A percentile compares a stretch with the other conserved stretches of the same genome.
Conservation (phyloP, 1,140 invertebrate genomes). For the Diabrotica undecimpunctata region DNA sequence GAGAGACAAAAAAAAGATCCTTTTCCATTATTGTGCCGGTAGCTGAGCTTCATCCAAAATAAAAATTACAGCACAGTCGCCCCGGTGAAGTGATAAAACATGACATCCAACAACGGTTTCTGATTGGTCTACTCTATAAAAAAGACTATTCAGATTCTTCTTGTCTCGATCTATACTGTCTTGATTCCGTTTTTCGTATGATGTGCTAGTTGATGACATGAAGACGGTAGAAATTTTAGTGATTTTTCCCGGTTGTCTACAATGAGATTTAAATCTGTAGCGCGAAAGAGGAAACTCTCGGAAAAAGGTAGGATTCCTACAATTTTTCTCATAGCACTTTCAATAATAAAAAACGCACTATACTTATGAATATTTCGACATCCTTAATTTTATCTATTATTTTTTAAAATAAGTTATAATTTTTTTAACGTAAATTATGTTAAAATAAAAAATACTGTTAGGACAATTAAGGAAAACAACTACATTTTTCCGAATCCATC, state of each 20-base stretch:
- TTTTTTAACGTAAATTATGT: too few relatives aligned
- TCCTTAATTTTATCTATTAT: too few relatives aligned
- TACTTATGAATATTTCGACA: too few relatives aligned
- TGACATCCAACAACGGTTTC: slow-evolving; percentile 42
- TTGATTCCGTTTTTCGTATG: slow-evolving; percentile 12
- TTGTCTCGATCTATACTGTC: slow-evolving; percentile 34
- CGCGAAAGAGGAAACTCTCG: slow-evolving; percentile 52
- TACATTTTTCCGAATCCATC: too few relatives aligned
- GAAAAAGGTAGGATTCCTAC: slow-evolving; percentile 49
- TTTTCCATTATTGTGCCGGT: slow-evolving; percentile 27
- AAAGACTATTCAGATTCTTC: slow-evolving; percentile 34
- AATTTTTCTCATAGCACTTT: too few relatives aligned
- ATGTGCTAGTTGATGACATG: slow-evolving; percentile 20
- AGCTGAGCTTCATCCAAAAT: slow-evolving; percentile 32
- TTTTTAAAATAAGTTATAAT: too few relatives aligned
- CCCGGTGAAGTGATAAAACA: slow-evolving; percentile 45
- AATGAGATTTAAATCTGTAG: slow-evolving; percentile 56
- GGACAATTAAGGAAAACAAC: too few relatives aligned
- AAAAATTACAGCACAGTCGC: slow-evolving; percentile 43
- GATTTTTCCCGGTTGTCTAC: slow-evolving; percentile 15
- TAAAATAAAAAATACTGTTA: too few relatives aligned
- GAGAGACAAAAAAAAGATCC: slow-evolving; percentile 27
- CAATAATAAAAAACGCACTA: too few relatives aligned
- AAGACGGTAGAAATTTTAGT: slow-evolving; percentile 16
- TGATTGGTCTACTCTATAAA: slow-evolving; percentile 39